Conservation (phyloP, 2,888 invertebrate genomes). For the Diarsia rubi region DNA sequence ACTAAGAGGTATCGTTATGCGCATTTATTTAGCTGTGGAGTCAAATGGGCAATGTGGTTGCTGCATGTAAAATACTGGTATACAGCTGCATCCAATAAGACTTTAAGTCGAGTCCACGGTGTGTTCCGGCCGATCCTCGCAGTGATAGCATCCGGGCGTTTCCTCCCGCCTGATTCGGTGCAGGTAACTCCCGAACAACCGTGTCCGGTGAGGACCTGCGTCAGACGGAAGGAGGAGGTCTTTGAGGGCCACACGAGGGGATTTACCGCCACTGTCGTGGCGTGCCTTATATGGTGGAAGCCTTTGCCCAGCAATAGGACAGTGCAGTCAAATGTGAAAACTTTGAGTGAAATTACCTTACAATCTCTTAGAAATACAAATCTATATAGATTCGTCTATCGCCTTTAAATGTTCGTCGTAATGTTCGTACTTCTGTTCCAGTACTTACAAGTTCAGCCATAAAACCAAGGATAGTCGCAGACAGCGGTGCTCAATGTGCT, state of each 20-base stretch:
- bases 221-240: no score
- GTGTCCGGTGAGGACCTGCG: no score
- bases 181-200: no score
- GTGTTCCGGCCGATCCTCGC: no score
- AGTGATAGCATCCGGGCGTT: no score
- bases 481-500: slow-evolving; percentile 22
- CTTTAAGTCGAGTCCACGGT: no score
- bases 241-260: no score
- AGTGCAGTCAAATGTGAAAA: no score
- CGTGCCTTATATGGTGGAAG: no score
- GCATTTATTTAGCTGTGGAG: neutral
- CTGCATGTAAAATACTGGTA: neutral
- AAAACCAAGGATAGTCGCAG: slow-evolving; percentile 31
- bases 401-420: neutral
- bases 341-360: neutral
- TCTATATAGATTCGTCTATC: neutral
- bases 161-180: no score
- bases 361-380: neutral
- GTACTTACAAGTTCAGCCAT: slow-evolving; percentile 6
- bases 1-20: neutral
- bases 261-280: no score
- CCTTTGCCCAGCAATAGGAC: no score
- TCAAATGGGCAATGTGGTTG: neutral
- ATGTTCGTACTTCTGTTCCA: neutral
- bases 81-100: neutral